Evolutionary conservation across 92 coral and sea anemone genomes (phyloP).

Genomic region (Porites divaricata): DNA sequence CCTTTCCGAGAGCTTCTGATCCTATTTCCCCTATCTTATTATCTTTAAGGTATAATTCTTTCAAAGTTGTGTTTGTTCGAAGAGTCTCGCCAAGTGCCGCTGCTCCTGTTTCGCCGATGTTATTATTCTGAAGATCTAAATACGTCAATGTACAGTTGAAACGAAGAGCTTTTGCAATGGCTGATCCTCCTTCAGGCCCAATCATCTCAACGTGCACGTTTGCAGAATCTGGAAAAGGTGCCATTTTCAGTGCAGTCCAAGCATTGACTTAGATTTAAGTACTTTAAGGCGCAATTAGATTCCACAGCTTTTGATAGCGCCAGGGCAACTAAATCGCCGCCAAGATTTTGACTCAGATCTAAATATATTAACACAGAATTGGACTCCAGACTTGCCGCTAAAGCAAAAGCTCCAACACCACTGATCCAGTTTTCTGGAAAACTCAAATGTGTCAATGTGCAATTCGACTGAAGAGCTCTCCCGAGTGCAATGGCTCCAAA

Average conservation of each 20-base stretch:
- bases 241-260: background rate
- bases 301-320: background rate
- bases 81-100: background rate
- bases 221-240: background rate
- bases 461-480: background rate
- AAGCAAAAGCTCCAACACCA: background rate
- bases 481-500: background rate
- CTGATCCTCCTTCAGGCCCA: background rate
- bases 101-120: background rate
- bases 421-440: background rate
- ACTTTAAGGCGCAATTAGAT: background rate
- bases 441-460: background rate
- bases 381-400: background rate
- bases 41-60: too few relatives aligned
- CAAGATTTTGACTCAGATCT: background rate
- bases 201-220: background rate
- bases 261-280: background rate
- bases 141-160: background rate
- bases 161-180: background rate
- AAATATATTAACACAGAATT: background rate
- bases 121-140: background rate
- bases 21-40: too few relatives aligned
- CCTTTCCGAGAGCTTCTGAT: too few relatives aligned
- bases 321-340: background rate
- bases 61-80: background rate